Base-by-base conservation (phyloP, 2,888 invertebrate species). In the Polymixis flavicincta region DNA sequence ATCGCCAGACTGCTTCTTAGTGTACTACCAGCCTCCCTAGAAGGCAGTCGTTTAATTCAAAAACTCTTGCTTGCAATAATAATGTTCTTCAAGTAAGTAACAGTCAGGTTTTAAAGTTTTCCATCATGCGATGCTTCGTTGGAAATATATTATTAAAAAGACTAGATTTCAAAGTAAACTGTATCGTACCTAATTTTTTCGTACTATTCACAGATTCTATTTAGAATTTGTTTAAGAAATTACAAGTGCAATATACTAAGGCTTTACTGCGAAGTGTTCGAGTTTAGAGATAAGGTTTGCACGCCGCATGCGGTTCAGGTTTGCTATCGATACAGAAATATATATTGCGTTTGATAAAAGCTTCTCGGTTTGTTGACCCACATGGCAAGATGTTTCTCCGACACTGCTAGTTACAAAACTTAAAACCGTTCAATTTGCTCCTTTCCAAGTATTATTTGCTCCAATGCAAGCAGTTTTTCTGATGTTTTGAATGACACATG, bases 211-310 rank as follows among this genome's bases (percentile, higher is more conserved):
- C n/a, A 68, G 37, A 72, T 65, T 71, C n/a, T 71, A 52, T 67
- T 79, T n/a, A 61, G 37, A 73, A 71, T 76, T 61, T 60, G 54
- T 75, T 61, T 45, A 79, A 74, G 64, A 78, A 81, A 69, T 69
- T 70, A 61, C 70, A 78, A 82, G 71, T 79, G 69, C 50, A 75
- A 57, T 72, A 71, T 72, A 76, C 65, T 50, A 81, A 65, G 72
- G 55, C 76, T 90, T 88, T 89, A 90, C 88, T 88, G 89, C 85
- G 78, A 87, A 89, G 86, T 90, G 93, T 94, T 91, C 93, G 92
- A 92, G 92, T 90, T 85, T 89, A 92, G 93, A 92, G 93, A 93
- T 93, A 93, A 92, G 91, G 91, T 90, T 89, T 87, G 90, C 88
- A 84, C 74, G 84, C 85, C 83, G 88, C 88, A 85, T 90, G 90